Base-by-base conservation (phyloP, 2,888 invertebrate genomes). In the Carcina quercana region DNA sequence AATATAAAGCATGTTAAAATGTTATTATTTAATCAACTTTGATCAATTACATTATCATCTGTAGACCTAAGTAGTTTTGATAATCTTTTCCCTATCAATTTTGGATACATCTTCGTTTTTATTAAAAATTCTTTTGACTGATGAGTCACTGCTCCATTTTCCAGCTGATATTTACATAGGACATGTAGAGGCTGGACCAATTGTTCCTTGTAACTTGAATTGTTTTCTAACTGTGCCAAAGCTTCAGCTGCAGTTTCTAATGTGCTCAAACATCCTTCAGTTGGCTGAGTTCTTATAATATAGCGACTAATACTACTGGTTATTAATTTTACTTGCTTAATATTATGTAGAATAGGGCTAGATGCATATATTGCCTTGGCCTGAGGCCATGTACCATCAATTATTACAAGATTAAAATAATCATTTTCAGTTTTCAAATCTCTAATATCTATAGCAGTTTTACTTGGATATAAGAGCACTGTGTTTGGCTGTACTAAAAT, bases 351-450 rank as follows among this genome's bases (percentile, higher is more conserved):
- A 37, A 89, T 80, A 8, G 91, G 87, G 64, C 94, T 96, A 40
- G 93, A 91, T 28, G 92, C 88, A 73, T 93, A 97, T 40, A 97
- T 95, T 7, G 95, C 93, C 70, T 95, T 95, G 2, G 97, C 96
- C 72, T 97, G 97, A 1, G 95, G 93, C 97, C 97, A 97, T 6
- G 97, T 97, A 3, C 97, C 97, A 83, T 97, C 97, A 42, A 97
- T 87, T 24, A 97, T 75, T 25, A 97, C 84, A 31, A 97, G 80
- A 65, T 94, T 96, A 59, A 92, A 94, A 6, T 85, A 86, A 25
- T 70, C 74, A 43, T 57, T 51, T 32, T 78, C 72, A 47, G 76
- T 73, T 35, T 72, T 59, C 22, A 83, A 46, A 32, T 73, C 72
- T 50, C 86, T 86, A 40, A 95, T 86, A 56, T 92, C 89, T 30